Percentiles rank a stretch among this genome's conserved stretches.
These are phyloP conservation scores for Aquatica leii DNA, from an alignment of 2,888 invertebrate species.

Conservation along the genomic window DNA sequence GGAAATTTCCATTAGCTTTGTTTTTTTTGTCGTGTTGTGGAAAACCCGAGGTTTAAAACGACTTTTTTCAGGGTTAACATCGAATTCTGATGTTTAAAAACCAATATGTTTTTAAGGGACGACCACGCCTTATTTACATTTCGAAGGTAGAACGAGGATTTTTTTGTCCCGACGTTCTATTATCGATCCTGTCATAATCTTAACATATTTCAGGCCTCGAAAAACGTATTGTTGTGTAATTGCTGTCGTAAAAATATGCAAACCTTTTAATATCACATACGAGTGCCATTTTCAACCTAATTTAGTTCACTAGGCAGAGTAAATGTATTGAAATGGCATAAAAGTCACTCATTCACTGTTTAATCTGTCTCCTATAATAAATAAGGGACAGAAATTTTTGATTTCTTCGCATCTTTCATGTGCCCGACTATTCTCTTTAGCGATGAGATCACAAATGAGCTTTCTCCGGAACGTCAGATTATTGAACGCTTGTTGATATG, in stretches of 20 bases:
- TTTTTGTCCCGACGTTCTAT: conserved; percentile 11
- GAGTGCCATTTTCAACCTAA: conserved; percentile 61
- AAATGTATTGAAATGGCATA: conserved; percentile 60
- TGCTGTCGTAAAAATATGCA: conserved; percentile 60
- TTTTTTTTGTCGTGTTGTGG: not conserved
- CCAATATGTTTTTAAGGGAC: conserved; percentile 4
- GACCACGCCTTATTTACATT: conserved; percentile 16
- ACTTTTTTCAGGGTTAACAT: not conserved
- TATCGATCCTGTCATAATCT: conserved; percentile 46
- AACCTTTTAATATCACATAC: conserved; percentile 62
- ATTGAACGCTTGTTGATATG: conserved; percentile 50
- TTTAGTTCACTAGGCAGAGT: conserved; percentile 61
- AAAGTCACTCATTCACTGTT: conserved; percentile 62
- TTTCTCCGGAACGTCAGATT: conserved; percentile 51
- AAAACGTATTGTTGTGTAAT: conserved; percentile 51
- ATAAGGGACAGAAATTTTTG: conserved; percentile 57
- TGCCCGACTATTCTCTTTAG: conserved; percentile 61
- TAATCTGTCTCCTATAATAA: conserved; percentile 58
- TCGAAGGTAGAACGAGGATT: conserved; percentile 8
- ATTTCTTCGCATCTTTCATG: conserved; percentile 58
- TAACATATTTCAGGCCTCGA: conserved; percentile 57
- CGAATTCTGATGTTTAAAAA: conserved; percentile 8
- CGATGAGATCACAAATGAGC: conserved; percentile 62
- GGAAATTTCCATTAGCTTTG: conserved; percentile 22
- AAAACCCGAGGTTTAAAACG: conserved; percentile 2